phyloP scores from a whole-genome alignment of 1,140 invertebrate genomes.

The Onthophagus taurus region DNA sequence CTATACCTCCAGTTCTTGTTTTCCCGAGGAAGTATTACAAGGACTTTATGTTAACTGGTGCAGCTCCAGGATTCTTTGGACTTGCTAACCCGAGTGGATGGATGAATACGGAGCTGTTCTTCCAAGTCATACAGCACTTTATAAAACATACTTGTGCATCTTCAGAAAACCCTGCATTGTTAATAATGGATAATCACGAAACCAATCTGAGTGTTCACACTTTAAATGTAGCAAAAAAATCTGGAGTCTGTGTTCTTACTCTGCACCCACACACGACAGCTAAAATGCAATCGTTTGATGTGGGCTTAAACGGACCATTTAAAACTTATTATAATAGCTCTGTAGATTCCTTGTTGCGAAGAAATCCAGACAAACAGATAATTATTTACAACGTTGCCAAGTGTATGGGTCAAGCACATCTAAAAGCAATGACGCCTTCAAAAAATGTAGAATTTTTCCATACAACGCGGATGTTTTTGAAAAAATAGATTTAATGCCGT shows the following conservation, averaged over 20 bases:
- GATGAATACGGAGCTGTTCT: too few species aligned
- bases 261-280: background rate
- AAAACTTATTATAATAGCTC: slow-evolving; percentile 31
- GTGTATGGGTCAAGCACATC: slow-evolving; percentile 1
- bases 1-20: too few species aligned
- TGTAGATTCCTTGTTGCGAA: slow-evolving; percentile 25
- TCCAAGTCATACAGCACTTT: too few species aligned
- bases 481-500: background rate
- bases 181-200: slow-evolving; percentile 28
- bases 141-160: too few species aligned
- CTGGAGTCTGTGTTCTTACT: background rate
- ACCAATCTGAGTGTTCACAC: background rate
- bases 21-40: too few species aligned
- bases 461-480: slow-evolving; percentile 8
- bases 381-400: slow-evolving; percentile 4
- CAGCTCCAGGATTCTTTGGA: too few species aligned
- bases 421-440: slow-evolving; percentile 3
- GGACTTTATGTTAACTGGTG: too few species aligned
- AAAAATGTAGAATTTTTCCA: slow-evolving; percentile 8
- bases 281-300: slow-evolving; percentile 9
- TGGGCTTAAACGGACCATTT: slow-evolving; percentile 27
- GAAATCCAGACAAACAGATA: slow-evolving; percentile 4
- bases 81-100: too few species aligned
- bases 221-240: slow-evolving; percentile 8
- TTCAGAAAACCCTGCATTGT: too few species aligned